These are phyloP conservation scores for Acrocephalus kingi DNA, from an alignment of 2,113 vertebrate genomes.

Conservation along the genomic window DNA sequence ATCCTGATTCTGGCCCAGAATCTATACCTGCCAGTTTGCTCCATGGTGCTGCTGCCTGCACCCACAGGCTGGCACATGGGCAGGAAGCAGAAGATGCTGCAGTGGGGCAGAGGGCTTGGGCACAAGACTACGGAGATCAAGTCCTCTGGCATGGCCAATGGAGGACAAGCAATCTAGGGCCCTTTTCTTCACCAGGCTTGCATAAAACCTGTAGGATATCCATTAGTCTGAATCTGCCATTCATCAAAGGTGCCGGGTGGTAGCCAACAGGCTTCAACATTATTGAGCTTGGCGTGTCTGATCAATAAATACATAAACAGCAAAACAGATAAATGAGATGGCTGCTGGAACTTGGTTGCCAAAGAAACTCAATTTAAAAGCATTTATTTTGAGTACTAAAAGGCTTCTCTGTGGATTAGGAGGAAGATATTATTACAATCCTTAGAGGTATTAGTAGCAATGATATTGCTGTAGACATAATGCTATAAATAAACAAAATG, in stretches of 20 bases:
- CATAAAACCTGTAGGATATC: background rate
- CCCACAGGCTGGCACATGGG: fast-evolving
- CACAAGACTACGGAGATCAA: background rate
- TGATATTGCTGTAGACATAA: background rate
- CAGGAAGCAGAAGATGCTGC: background rate
- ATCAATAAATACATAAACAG: background rate
- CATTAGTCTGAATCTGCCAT: background rate
- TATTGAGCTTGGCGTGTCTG: background rate
- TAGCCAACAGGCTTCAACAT: background rate
- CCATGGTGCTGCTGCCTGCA: background rate
- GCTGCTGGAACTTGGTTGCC: background rate
- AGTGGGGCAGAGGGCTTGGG: background rate
- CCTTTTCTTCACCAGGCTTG: background rate
- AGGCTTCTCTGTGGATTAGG: background rate
- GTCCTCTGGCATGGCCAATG: background rate
- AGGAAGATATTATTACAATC: background rate
- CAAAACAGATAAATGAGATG: background rate
- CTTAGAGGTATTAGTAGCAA: background rate
- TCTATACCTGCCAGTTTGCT: background rate
- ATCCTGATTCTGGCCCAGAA: background rate
- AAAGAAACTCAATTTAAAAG: background rate
- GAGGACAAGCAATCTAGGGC: background rate
- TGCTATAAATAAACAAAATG: background rate
- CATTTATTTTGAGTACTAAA: background rate
- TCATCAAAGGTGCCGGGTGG: background rate